Evolutionary conservation across 2,888 invertebrate genomes (phyloP).

Genomic region (Drosophila incognita): DNA sequence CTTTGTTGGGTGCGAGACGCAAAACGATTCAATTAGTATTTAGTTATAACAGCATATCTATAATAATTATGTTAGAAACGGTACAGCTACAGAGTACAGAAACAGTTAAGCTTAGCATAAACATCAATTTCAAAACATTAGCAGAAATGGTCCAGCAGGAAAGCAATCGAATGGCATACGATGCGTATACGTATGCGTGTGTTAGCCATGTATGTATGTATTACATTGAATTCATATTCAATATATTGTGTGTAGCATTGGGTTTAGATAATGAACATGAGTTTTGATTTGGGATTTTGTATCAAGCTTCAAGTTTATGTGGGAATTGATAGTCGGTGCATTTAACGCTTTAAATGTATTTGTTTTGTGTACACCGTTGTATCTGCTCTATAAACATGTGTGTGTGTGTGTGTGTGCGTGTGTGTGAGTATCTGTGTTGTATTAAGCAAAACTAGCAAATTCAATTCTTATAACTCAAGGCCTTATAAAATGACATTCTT

Average conservation of each 20-base stretch:
- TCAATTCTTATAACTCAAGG: slow-evolving; percentile 20
- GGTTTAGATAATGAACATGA: slow-evolving; percentile 53
- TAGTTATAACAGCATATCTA: neutral
- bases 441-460: slow-evolving; percentile 18
- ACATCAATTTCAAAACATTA: slow-evolving; percentile 21
- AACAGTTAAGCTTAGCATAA: slow-evolving; percentile 20
- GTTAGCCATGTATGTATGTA: neutral
- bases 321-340: slow-evolving; percentile 61
- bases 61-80: neutral
- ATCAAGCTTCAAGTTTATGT: slow-evolving; percentile 24
- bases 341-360: slow-evolving; percentile 72
- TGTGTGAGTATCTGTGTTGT: slow-evolving; percentile 6
- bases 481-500: slow-evolving; percentile 4
- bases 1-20: slow-evolving; percentile 64
- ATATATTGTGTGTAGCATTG: slow-evolving; percentile 9
- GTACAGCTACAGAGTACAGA: slow-evolving; percentile 37
- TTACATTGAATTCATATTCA: neutral
- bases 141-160: slow-evolving; percentile 51
- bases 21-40: slow-evolving; percentile 69
- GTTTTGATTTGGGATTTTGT: slow-evolving; percentile 33
- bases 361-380: slow-evolving; percentile 21
- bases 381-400: slow-evolving; percentile 11
- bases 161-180: slow-evolving; percentile 43
- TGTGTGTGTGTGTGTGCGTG: neutral
- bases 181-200: slow-evolving; percentile 42